Evolutionary conservation across 2,113 vertebrate genomes (phyloP).

Genomic region (Rattus rattus): DNA sequence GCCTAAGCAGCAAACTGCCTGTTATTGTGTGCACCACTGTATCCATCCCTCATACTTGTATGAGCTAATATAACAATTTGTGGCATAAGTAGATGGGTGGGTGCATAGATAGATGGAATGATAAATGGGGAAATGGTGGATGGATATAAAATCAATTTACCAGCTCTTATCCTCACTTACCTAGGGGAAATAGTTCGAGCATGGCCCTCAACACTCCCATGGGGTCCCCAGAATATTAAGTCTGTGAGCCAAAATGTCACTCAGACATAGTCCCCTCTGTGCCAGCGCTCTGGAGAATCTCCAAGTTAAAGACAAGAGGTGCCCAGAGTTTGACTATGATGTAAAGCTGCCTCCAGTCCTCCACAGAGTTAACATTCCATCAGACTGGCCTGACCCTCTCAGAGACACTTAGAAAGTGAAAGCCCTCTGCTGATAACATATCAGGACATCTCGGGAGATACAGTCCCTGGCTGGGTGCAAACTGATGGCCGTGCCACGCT

Average conservation of each 20-base stretch:
- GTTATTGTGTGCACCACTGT: background rate
- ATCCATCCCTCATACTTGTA: background rate
- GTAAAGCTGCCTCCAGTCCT: background rate
- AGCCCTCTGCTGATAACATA: constrained; percentile 37
- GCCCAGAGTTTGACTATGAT: background rate
- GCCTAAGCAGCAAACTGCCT: constrained; percentile 1
- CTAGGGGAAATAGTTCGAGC: background rate
- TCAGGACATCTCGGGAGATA: constrained; percentile 57
- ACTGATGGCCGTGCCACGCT: constrained; percentile 59
- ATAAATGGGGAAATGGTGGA: background rate
- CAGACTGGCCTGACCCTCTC: background rate
- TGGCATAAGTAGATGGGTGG: background rate
- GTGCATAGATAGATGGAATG: too few species aligned
- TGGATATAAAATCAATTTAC: background rate
- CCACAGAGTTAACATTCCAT: constrained; percentile 31
- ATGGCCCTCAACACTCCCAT: background rate
- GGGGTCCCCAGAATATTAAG: background rate
- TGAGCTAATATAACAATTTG: background rate
- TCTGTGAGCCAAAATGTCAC: background rate
- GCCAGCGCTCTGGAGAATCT: background rate
- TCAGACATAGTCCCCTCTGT: background rate
- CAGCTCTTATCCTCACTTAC: background rate
- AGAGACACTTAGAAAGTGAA: constrained; percentile 10
- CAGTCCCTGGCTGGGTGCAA: constrained; percentile 10
- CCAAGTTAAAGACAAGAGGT: background rate